Evolutionary conservation across 1,140 invertebrate species (phyloP), one percentile per base, ranked within the genome.

Genomic region (Trinorchestia longiramus): DNA sequence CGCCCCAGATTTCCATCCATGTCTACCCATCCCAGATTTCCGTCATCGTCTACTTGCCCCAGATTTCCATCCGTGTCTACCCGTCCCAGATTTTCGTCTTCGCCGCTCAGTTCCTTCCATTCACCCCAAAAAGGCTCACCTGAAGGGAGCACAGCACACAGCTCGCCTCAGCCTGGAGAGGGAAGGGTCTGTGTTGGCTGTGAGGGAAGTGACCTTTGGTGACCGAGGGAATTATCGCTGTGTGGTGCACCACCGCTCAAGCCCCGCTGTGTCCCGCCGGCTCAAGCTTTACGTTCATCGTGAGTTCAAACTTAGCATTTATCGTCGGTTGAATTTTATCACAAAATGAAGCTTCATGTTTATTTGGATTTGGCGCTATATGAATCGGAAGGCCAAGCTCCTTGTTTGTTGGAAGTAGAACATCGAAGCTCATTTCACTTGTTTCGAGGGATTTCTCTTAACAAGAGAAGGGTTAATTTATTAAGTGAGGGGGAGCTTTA

Each of bases 191-290:
- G 43, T 92, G 28, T 41, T 95, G 45, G 87, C 57, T 42, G 42
- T 95, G 36, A 44, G 44, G 15, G 42, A 42, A 17, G 95, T 95
- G 43, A 43, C 41, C 41, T 17, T 43, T 15, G 43, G 87, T 1
- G 96, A 96, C 47, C n/a, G 17, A 41, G 96, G 92, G 36, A 53
- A 53, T 45, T 96, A 96, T 41, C 94, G 96, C 44, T 96, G 96
- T 40, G 77, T 87, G 19, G 96, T 96, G 19, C 96, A 96, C 57
- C 95, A 95, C 91, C 87, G 91, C 92, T 28, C 28, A 23, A 95
- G 57, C 36, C 96, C 96, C 36, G 47, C 94, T 41, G 53, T 62
- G 43, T 44, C 96, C 17, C 57, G 95, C 1, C 42, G 96, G 0
- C 47, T 96, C 57, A 92, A 47, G 0, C 77, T 96, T 28, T 42